These are phyloP conservation scores for Gandaritis pyraliata DNA, from an alignment of 2,888 invertebrate genomes.

Conservation along the genomic window DNA sequence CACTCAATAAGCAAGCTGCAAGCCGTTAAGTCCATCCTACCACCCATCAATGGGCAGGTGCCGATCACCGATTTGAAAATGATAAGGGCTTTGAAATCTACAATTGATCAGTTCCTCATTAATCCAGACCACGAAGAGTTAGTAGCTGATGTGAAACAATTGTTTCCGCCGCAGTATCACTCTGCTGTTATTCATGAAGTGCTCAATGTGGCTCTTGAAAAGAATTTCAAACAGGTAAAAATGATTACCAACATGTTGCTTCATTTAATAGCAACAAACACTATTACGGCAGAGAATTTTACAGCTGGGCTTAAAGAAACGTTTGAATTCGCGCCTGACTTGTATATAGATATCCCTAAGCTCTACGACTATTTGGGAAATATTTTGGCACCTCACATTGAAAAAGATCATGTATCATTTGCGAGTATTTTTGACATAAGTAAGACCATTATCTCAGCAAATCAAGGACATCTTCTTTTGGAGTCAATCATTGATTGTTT, in stretches of 20 bases:
- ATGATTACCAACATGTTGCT: slow-evolving; percentile 71
- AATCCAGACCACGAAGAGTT: slow-evolving; percentile 64
- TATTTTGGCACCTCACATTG: slow-evolving; percentile 83
- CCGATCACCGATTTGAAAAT: slow-evolving; percentile 59
- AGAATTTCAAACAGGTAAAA: slow-evolving; percentile 63
- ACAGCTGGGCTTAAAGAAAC: slow-evolving; percentile 86
- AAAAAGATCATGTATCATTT: slow-evolving; percentile 75
- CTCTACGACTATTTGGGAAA: slow-evolving; percentile 92
- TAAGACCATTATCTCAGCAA: slow-evolving; percentile 61
- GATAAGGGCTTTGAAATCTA: slow-evolving; percentile 61
- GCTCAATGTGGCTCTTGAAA: slow-evolving; percentile 66
- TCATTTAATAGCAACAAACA: slow-evolving; percentile 74
- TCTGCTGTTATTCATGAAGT: slow-evolving; percentile 68
- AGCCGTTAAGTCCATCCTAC: slow-evolving; percentile 38
- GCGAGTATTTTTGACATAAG: slow-evolving; percentile 61
- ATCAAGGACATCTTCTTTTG: slow-evolving; percentile 70
- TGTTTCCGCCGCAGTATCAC: slow-evolving; percentile 63
- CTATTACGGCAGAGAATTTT: slow-evolving; percentile 77
- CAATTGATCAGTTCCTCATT: slow-evolving; percentile 62
- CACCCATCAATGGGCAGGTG: slow-evolving; percentile 73
- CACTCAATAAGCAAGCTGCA: slow-evolving; percentile 65
- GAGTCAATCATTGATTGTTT: slow-evolving; percentile 61
- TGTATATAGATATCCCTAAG: slow-evolving; percentile 93
- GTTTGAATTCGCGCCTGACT: slow-evolving; percentile 87
- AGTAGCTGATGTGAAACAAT: slow-evolving; percentile 59